Conservation (phyloP, 2,797 vertebrate genomes). For the Scolopax bukidnonensis region DNA sequence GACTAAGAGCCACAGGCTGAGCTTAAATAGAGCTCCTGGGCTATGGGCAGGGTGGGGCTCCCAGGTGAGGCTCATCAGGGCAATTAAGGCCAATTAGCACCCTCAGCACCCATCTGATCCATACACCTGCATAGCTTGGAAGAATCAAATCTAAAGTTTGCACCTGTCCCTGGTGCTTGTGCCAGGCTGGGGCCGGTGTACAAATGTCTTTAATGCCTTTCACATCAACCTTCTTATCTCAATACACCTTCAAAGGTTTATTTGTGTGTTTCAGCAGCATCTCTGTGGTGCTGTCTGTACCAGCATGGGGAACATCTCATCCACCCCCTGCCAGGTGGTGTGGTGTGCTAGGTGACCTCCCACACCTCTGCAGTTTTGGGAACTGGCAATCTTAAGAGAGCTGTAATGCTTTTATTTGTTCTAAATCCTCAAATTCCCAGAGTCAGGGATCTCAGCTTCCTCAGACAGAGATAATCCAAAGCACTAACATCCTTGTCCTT, state of each 20-base stretch:
- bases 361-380: background rate
- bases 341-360: background rate
- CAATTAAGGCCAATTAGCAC: background rate
- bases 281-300: background rate
- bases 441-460: background rate
- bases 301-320: background rate
- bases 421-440: background rate
- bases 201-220: background rate
- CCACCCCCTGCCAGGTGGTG: background rate
- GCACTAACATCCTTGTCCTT: background rate
- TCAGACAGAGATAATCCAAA: background rate
- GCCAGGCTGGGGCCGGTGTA: accelerated
- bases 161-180: background rate
- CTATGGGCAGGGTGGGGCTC: background rate
- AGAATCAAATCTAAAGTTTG: background rate
- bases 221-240: background rate
- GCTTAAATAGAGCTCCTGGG: background rate
- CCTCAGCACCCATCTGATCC: background rate
- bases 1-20: accelerated
- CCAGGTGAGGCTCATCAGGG: background rate
- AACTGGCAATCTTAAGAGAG: background rate
- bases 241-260: background rate
- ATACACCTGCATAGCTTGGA: background rate
- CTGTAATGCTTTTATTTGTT: background rate
- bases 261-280: background rate